These are phyloP conservation scores for Goniozus legneri DNA, from an alignment of 1,140 invertebrate genomes.

Conservation along the genomic window DNA sequence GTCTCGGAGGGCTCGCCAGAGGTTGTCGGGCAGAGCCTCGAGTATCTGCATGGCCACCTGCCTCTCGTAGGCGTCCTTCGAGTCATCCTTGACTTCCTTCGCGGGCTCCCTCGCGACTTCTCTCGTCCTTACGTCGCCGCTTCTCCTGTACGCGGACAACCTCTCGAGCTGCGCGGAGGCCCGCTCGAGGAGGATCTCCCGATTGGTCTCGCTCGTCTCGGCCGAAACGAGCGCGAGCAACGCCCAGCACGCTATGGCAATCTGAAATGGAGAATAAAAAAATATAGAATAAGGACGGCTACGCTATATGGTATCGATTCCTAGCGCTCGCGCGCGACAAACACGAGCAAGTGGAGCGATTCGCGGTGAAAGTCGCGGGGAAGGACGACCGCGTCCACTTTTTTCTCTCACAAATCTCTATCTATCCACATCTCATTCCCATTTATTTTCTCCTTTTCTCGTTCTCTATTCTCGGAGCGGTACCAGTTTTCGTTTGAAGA, in stretches of 20 bases:
- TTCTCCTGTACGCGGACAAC: conserved; percentile 36
- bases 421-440: too few species aligned
- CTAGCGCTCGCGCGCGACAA: too few species aligned
- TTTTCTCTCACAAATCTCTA: too few species aligned
- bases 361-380: conserved; percentile 44
- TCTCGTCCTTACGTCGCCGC: not conserved
- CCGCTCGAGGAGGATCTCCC: conserved; percentile 22
- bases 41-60: conserved; percentile 14
- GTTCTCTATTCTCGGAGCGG: too few species aligned
- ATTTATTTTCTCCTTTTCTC: too few species aligned
- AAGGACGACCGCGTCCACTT: too few species aligned
- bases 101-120: not conserved
- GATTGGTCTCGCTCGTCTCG: conserved; percentile 10
- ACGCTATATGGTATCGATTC: too few species aligned
- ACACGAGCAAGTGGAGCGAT: conserved; percentile 44
- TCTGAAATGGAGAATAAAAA: too few species aligned
- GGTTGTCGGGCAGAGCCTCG: conserved; percentile 2
- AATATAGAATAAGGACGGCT: too few species aligned
- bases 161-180: conserved; percentile 44
- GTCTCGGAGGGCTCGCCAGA: conserved; percentile 1
- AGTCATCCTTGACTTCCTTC: not conserved
- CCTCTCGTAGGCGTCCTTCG: conserved; percentile 1
- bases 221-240: conserved; percentile 18
- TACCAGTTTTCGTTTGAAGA: too few species aligned
- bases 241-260: conserved; percentile 27